These are phyloP conservation scores for Syngnathus rostellatus DNA, from an alignment of 2,797 vertebrate genomes.

Conservation along the genomic window DNA sequence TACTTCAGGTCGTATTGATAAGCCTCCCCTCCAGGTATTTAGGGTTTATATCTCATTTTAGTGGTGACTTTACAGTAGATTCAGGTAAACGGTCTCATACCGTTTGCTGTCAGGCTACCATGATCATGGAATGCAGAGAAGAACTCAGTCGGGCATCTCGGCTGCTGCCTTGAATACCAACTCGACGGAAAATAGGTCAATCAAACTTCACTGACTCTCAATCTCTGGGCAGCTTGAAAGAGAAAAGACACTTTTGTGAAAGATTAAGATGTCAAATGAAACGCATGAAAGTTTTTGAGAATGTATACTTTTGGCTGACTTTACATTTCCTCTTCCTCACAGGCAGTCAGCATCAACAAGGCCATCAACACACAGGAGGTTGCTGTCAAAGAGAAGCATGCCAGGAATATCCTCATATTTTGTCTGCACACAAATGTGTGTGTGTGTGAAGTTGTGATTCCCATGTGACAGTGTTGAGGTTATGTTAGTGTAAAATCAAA, in stretches of 20 bases:
- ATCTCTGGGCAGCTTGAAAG: slow-evolving; percentile 24
- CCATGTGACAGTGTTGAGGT: slow-evolving; percentile 13
- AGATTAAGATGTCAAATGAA: slow-evolving; percentile 11
- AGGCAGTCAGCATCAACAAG: slow-evolving; percentile 99
- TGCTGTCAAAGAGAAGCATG: slow-evolving; percentile 97
- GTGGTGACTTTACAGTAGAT: slow-evolving; percentile 1
- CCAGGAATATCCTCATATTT: slow-evolving; percentile 92
- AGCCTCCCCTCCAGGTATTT: background rate
- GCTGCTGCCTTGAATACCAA: slow-evolving; percentile 50
- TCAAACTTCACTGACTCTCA: slow-evolving; percentile 19
- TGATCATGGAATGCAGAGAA: slow-evolving; percentile 26
- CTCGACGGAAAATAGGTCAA: slow-evolving; percentile 49
- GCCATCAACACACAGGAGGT: slow-evolving; percentile 99
- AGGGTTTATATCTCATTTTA: background rate
- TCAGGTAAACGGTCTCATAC: slow-evolving; percentile 15
- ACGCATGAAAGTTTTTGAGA: slow-evolving; percentile 5
- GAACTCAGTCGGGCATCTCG: slow-evolving; percentile 24
- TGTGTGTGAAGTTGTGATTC: background rate
- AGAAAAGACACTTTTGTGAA: slow-evolving; percentile 6
- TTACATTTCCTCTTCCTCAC: slow-evolving; percentile 40
- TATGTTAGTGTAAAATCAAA: slow-evolving; percentile 34
- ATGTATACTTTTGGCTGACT: background rate
- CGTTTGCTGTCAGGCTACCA: slow-evolving; percentile 1
- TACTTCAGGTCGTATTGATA: background rate
- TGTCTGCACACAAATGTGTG: slow-evolving; percentile 2